Conservation (phyloP, 2,113 vertebrate species). For the Heterocephalus glaber region DNA sequence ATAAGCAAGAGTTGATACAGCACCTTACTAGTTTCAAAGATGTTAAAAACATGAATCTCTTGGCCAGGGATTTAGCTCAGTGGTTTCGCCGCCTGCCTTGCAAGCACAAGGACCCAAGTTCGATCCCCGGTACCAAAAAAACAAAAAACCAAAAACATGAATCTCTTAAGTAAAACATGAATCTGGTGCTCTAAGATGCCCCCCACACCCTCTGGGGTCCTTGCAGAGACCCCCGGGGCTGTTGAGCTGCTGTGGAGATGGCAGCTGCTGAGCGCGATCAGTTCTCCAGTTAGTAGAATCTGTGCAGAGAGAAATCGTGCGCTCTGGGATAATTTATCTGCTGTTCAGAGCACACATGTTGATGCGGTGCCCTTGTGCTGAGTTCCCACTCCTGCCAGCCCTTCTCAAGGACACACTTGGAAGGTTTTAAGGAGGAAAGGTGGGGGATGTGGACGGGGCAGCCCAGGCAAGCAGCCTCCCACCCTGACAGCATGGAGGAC, state of each 20-base stretch:
- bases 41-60: background rate
- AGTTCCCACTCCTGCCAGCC: background rate
- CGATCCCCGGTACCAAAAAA: too few species aligned
- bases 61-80: too few species aligned
- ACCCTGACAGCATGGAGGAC: background rate
- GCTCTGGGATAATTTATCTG: background rate
- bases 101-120: too few species aligned
- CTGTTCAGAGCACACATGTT: background rate
- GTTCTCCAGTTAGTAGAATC: background rate
- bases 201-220: background rate
- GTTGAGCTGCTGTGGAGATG: background rate
- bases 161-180: background rate
- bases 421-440: background rate
- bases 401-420: conserved; percentile 39
- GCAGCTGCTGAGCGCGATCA: background rate
- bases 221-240: background rate
- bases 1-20: background rate
- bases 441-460: accelerated
- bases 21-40: background rate
- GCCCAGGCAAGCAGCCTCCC: accelerated
- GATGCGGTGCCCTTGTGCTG: background rate
- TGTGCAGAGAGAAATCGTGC: background rate
- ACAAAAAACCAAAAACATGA: conserved; percentile 17
- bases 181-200: background rate
- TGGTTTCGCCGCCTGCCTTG: too few species aligned